Evolutionary conservation across 2,113 vertebrate species (phyloP), one percentile per base, ranked within the genome.

Genomic region (Oenanthe melanoleuca): DNA sequence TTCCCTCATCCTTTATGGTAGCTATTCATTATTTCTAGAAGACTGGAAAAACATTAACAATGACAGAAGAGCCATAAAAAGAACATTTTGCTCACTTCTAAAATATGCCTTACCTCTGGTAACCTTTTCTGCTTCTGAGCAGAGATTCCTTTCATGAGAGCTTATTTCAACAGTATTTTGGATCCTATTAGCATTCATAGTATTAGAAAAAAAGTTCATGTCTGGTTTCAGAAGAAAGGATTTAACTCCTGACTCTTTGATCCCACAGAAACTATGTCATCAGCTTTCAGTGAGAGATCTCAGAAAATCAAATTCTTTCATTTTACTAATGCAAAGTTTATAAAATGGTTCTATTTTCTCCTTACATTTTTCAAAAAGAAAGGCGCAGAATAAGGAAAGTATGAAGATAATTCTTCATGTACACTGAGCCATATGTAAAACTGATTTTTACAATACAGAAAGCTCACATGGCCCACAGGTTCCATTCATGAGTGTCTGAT

Each of bases 141-240:
- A 80, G 40, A 79, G 25, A 61, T 60, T 72, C 14, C 10, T 89
- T 95, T 93, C 50, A 70, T 57, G 4, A 70, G 17, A 80, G 21
- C 24, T 80, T 91, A 73, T 78, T 84, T 89, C 42, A 78, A 61
- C 69, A 73, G 64, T 37, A 69, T 83, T 94, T 89, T 84, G 74
- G 50, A 61, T 80, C 64, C n/a, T 80, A 49, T 89, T 91, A 89
- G 8, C 40, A 77, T 89, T 86, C n/a, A 61, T 11, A 84, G 24
- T 45, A 70, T 73, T 61, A 77, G 18, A 49, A 82, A 81, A 84
- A 83, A 74, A 37, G 17, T 24, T 33, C 23, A 31, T 31, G 13
- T n/a, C 37, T 20, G 23, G 22, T 70, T 91, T 86, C 64, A 80
- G 52, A 80, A 78, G 31, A 67, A 83, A 91, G 8, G 26, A 69